A percentile compares a stretch with the other conserved stretches of the same genome.
These are phyloP conservation scores for Lepidocolaptes lacrymiger DNA, from an alignment of 2,797 vertebrate species.

Conservation along the genomic window DNA sequence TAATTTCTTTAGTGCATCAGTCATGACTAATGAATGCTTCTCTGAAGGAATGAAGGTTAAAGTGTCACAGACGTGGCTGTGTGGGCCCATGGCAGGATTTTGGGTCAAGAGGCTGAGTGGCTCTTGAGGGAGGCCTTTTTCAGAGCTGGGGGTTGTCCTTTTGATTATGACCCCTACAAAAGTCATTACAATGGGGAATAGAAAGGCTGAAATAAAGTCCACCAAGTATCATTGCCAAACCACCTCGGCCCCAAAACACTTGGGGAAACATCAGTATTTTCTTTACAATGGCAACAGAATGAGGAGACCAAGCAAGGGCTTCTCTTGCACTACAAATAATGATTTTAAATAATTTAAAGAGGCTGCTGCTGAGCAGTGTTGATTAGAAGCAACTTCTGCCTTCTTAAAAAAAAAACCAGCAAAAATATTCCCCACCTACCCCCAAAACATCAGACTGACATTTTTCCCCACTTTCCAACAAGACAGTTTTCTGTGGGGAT, in stretches of 20 bases:
- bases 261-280: neutral
- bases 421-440: neutral
- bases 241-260: neutral
- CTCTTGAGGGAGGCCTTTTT: neutral
- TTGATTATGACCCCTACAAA: neutral
- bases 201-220: neutral
- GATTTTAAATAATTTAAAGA: neutral
- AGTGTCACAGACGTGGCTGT: accelerated
- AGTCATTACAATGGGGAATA: neutral
- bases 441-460: neutral
- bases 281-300: neutral
- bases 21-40: neutral
- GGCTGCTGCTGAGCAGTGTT: neutral
- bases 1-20: neutral
- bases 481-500: neutral
- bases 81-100: neutral
- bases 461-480: neutral
- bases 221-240: neutral
- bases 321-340: neutral
- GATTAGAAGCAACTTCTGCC: neutral
- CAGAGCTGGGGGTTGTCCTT: neutral
- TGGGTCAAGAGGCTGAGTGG: neutral
- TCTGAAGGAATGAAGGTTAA: neutral
- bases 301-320: neutral
- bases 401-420: neutral